Conservation (phyloP, 1,140 invertebrate genomes). For the Drosophila nasuta region DNA sequence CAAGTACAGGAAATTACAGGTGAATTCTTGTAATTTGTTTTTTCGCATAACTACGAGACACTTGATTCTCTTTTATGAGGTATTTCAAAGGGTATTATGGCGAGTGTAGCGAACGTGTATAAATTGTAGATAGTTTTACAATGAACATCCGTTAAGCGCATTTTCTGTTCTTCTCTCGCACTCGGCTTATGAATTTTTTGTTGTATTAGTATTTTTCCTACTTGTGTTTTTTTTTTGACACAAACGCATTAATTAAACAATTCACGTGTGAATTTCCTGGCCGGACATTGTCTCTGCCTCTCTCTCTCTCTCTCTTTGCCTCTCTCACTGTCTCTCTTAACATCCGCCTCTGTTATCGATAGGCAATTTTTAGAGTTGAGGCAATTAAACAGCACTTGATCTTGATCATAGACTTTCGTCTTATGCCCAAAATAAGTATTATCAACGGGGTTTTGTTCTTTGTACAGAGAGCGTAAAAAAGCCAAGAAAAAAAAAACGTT, state of each 20-base stretch:
- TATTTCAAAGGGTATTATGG: conserved; percentile 6
- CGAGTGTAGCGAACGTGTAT: conserved; percentile 9
- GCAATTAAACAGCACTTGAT: conserved; percentile 19
- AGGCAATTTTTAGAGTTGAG: not conserved
- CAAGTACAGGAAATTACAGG: too few relatives aligned
- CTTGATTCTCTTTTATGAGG: not conserved
- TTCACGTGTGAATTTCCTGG: conserved; percentile 69
- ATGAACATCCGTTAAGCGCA: conserved; percentile 45
- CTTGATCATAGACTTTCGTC: conserved; percentile 17
- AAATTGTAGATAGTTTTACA: conserved; percentile 33
- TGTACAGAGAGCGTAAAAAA: not conserved
- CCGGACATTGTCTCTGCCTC: conserved; percentile 27
- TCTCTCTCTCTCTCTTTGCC: not conserved
- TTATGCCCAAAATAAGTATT: conserved; percentile 20
- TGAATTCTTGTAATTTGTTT: too few relatives aligned
- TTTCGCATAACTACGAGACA: not conserved
- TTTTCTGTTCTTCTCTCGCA: not conserved
- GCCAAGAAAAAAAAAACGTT: conserved; percentile 14
- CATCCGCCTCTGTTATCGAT: conserved; percentile 32
- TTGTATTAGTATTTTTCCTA: conserved; percentile 19
- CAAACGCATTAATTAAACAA: conserved; percentile 59
- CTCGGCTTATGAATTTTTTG: conserved; percentile 21
- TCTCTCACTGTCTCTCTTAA: conserved; percentile 7
- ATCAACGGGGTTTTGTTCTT: conserved; percentile 18
- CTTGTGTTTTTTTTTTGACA: conserved; percentile 19